Base-by-base conservation (phyloP, 64 coral and sea anemone genomes). In the Montipora capricornis region DNA sequence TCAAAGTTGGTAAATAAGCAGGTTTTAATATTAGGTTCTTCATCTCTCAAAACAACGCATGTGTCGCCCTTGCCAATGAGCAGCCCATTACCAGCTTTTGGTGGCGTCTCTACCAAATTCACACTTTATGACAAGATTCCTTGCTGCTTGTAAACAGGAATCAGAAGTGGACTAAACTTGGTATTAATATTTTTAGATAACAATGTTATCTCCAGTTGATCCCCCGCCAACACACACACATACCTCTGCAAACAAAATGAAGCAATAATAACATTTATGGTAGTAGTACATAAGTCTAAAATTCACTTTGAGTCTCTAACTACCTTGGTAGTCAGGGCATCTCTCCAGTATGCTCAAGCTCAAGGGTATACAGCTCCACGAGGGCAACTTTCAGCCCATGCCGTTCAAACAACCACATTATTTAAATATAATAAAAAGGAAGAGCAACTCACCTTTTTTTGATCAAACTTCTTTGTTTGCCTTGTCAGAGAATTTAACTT, bases 61-160 rank as follows among this genome's bases (percentile, higher is more conserved):
- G 84, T 29, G 44, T 87, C 22, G 20, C 84, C 66, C 84, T 74
- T 87, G 66, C 84, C 84, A 73, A 87, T 87, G 13, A 87, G 84
- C 66, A 87, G 68, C 22, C 84, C 84, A 87, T 87, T 87, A 45
- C 51, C 74, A 22, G 66, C 66, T 49, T 2, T 2, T 37, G 37
- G 37, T 37, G 37, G 37, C 1, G 37, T 37, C 37, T 37, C 37
- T 37, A 37, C 37, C 44, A 80, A 58, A 80, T 80, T 80, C 78
- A 55, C 78, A 24, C 78, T 20, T 58, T 80, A 57, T 20, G 9
- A 80, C 78, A 55, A 80, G 78, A 7, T 58, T 55, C 20, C 49
- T 80, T 80, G 49, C 78, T 58, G 78, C 78, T 19, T 80, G 78
- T 26, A 80, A 2, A 80, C 1, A 80, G 20, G 13, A 80, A 80